Evolutionary conservation across 1,140 invertebrate species (phyloP), one percentile per base, ranked within the genome.

Genomic region (Drosophila pseudoananassae): DNA sequence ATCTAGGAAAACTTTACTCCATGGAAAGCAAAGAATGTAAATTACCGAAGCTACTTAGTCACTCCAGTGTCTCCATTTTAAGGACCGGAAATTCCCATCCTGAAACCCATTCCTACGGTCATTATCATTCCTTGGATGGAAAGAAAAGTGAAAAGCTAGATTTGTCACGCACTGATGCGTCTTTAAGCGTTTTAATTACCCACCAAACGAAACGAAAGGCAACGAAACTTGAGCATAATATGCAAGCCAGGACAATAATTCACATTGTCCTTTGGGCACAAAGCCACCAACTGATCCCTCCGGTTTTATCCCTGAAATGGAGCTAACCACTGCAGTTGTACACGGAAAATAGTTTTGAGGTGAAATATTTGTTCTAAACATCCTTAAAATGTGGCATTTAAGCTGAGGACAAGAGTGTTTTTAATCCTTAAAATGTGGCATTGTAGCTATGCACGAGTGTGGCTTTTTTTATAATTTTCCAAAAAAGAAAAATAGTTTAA

Each of bases 121-220:
- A 33, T 33, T 33, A 9, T 10, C 31, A 33, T 33, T 36, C 40
- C 40, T 15, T 15, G 8, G 15, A 9, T 4, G 9, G 17, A 23
- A 69, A 70, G 76, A 89, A 90, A 89, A 89, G 85, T 89, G 85
- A 89, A 89, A 89, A 89, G 85, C 78, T 81, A 90, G 85, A 89
- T 89, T 89, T 89, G 85, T 89, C 85, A 89, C 85, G 85, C 85
- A 78, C 85, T 89, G 85, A 90, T 90, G 85, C 85, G 81, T 80
- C 85, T 89, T 84, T 81, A 89, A 89, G 85, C 85, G 80, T 89
- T 89, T 89, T 89, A 89, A 89, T 89, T 89, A 89, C 85, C 85
- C 85, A 78, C 85, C 70, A 74, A 74, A 74, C 59, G 71, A 74
- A 76, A 68, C 54, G 71, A 73, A 74, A 74, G 53, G 52, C 20